Evolutionary conservation across 2,797 vertebrate genomes (phyloP).

Genomic region (Muscicapa striata): DNA sequence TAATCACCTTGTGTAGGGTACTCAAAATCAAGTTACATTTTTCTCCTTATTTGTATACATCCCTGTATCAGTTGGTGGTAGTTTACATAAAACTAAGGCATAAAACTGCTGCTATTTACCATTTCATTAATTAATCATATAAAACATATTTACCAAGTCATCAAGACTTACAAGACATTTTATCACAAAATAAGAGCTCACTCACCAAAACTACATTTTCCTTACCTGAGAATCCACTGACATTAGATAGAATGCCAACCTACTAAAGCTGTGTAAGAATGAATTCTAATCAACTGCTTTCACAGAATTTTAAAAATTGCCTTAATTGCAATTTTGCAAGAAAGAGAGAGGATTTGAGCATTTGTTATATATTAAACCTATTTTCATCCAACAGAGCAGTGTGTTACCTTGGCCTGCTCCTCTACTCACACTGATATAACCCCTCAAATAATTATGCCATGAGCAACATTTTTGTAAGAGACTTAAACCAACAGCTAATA

Average conservation of each 20-base stretch:
- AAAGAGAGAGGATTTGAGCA: not conserved
- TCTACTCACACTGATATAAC: not conserved
- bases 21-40: not conserved
- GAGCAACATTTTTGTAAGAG: not conserved
- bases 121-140: not conserved
- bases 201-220: constrained; percentile 5
- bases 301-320: not conserved
- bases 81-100: not conserved
- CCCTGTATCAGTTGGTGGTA: not conserved
- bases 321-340: not conserved
- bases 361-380: not conserved
- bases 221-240: constrained; percentile 14
- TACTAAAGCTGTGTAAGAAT: not conserved
- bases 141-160: not conserved
- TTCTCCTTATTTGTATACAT: not conserved
- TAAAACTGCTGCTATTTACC: not conserved
- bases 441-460: not conserved
- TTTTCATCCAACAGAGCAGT: not conserved
- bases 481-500: constrained; percentile 50
- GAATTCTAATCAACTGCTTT: not conserved
- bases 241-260: not conserved
- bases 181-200: not conserved
- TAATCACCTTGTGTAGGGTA: not conserved
- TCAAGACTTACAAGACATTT: not conserved
- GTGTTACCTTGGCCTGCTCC: not conserved